phyloP scores from a whole-genome alignment of 2,888 invertebrate species.

The Chromoteleia sp. region DNA sequence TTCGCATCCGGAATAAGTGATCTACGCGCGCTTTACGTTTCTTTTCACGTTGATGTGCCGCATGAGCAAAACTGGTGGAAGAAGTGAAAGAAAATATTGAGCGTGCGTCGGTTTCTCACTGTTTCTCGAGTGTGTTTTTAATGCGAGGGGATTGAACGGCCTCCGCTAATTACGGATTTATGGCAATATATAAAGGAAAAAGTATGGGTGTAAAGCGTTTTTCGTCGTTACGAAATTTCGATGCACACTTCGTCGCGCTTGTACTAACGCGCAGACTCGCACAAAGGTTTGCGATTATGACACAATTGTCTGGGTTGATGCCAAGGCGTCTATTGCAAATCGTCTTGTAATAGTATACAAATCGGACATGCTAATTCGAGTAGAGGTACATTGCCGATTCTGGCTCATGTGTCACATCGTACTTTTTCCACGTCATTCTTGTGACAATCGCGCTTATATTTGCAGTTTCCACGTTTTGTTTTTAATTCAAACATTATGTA shows the following conservation, averaged over 20 bases:
- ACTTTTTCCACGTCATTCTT: slow-evolving; percentile 23
- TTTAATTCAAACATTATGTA: too few species aligned
- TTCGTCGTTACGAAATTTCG: slow-evolving; percentile 23
- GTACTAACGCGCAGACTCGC: slow-evolving; percentile 36
- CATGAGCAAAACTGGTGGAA: slow-evolving; percentile 46
- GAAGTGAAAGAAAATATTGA: slow-evolving; percentile 36
- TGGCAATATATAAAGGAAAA: slow-evolving; percentile 15
- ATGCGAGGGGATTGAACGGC: not conserved
- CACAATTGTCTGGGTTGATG: slow-evolving; percentile 66
- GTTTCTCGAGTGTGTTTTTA: slow-evolving; percentile 10
- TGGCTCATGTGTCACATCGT: slow-evolving; percentile 16
- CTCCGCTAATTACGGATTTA: slow-evolving; percentile 14
- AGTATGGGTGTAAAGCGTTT: slow-evolving; percentile 12
- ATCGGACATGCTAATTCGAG: slow-evolving; percentile 50
- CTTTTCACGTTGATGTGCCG: slow-evolving; percentile 43
- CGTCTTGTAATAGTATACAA: slow-evolving; percentile 41
- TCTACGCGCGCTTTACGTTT: slow-evolving; percentile 56
- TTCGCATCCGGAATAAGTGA: slow-evolving; percentile 54
- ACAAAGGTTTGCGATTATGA: slow-evolving; percentile 47
- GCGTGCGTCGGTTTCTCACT: slow-evolving; percentile 2
- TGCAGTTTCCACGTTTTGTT: too few species aligned
- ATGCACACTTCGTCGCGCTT: slow-evolving; percentile 49
- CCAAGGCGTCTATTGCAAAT: slow-evolving; percentile 71
- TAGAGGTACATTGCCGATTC: slow-evolving; percentile 40
- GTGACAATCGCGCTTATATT: slow-evolving; percentile 9